Evolutionary conservation across 2,113 vertebrate genomes (phyloP), one percentile per base, ranked within the genome.

Genomic region (Charina bottae): DNA sequence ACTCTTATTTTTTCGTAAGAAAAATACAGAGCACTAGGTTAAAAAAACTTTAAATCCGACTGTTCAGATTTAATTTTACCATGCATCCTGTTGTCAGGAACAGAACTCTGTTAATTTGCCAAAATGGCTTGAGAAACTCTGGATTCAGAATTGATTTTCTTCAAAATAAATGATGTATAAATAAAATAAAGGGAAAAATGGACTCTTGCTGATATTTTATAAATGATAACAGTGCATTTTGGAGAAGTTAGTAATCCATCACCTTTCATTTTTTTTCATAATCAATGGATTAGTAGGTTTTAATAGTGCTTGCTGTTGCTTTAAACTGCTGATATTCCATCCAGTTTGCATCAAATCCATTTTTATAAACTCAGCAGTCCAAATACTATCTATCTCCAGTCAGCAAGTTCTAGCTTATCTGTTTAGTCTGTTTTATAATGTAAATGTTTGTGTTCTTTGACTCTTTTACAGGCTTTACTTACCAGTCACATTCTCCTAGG

Each of bases 331-430:
- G 91, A 64, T 83, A 87, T 49, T 93, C 85, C 92, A 91, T 88
- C 92, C 13, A 26, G 56, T 95, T 97, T 96, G 95, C 93, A 89
- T 92, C 94, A 96, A 95, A 95, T 90, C 42, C 72, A 56, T 93
- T 94, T 97, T 96, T 91, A 91, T 95, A 94, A 96, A 94, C 95
- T 94, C 90, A 96, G 93, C 95, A 95, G 93, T 93, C 92, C 92
- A 90, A 96, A 92, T 92, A 83, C 92, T 91, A 96, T 95, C 94
- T 96, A 93, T 94, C 93, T 96, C 93, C 87, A 94, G 83, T 89
- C 93, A 96, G 92, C 96, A 96, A 97, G 96, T 95, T 96, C 72
- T 94, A 95, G 93, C 97, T 97, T 97, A 98, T 96, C 97, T 97
- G 96, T 97, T 97, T 97, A 96, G 97, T 96, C 96, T 98, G 95